Percentiles rank a stretch among this genome's conserved stretches.
Evolutionary conservation across 2,888 invertebrate species (phyloP).

Genomic region (Melolontha melolontha): DNA sequence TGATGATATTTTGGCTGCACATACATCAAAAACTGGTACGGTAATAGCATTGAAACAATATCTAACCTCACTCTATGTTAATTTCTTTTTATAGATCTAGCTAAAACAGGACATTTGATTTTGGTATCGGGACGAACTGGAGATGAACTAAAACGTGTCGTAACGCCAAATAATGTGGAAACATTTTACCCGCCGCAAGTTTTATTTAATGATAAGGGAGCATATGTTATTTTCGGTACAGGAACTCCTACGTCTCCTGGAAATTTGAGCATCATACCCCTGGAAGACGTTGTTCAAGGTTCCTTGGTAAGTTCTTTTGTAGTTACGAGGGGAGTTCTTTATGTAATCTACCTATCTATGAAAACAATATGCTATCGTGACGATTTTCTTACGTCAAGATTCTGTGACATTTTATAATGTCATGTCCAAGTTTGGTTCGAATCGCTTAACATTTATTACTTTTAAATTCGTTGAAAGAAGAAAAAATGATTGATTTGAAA

Average conservation of each 20-base stretch:
- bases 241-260: conserved; percentile 80
- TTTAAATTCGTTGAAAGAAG: too few relatives aligned
- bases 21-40: conserved; percentile 69
- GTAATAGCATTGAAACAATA: not conserved
- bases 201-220: conserved; percentile 72
- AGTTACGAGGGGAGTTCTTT: too few relatives aligned
- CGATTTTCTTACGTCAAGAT: too few relatives aligned
- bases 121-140: conserved; percentile 80
- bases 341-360: too few relatives aligned
- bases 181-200: conserved; percentile 81
- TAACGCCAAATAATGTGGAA: conserved; percentile 75
- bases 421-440: too few relatives aligned
- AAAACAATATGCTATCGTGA: too few relatives aligned
- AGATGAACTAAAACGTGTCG: conserved; percentile 70
- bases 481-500: too few relatives aligned
- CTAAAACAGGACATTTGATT: conserved; percentile 74
- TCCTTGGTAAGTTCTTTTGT: conserved; percentile 61
- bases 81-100: conserved; percentile 53
- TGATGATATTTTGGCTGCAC: conserved; percentile 78
- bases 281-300: conserved; percentile 69
- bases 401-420: too few relatives aligned
- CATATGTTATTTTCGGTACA: conserved; percentile 77
- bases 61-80: not conserved
- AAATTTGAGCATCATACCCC: conserved; percentile 74
- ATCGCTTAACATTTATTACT: too few relatives aligned